Conservation (phyloP, 2,888 invertebrate species). For the Tuberolachnus salignus region DNA sequence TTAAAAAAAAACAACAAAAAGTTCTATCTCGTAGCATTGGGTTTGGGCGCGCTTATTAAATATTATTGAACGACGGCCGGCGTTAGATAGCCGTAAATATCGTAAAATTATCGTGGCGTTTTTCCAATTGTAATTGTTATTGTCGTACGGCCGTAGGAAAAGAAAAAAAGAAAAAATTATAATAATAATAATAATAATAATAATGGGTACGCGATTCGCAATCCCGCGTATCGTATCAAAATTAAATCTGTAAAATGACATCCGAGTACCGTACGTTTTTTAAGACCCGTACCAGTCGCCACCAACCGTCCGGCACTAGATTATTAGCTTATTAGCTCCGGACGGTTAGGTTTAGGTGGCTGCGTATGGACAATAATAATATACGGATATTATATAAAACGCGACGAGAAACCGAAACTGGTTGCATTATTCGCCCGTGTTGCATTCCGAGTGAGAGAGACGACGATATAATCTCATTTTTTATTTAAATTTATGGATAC, state of each 20-base stretch:
- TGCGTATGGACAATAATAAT: background rate
- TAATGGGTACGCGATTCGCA: background rate
- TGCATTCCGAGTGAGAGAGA: conserved; percentile 41
- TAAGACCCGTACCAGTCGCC: too few relatives aligned
- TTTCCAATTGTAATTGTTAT: background rate
- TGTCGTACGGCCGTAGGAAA: background rate
- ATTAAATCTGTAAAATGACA: too few relatives aligned
- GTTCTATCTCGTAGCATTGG: background rate
- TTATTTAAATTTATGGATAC: conserved; percentile 51
- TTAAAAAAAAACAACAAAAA: background rate
- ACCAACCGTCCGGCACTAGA: background rate
- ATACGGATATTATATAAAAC: background rate
- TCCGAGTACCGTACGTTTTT: too few relatives aligned
- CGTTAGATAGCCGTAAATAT: background rate
- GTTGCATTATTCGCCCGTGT: conserved; percentile 42
- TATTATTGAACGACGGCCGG: background rate
- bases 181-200: conserved; percentile 9
- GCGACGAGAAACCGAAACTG: conserved; percentile 41
- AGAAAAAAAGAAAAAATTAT: background rate
- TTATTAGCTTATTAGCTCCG: conserved; percentile 32
- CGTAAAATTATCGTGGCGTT: background rate
- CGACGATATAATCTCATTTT: conserved; percentile 54
- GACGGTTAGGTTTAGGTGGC: too few relatives aligned
- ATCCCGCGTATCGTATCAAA: background rate
- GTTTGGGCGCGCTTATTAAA: background rate